Evolutionary conservation across 2,113 vertebrate species (phyloP), one percentile per base, ranked within the genome.

Genomic region (Gymnocephalus cernua): DNA sequence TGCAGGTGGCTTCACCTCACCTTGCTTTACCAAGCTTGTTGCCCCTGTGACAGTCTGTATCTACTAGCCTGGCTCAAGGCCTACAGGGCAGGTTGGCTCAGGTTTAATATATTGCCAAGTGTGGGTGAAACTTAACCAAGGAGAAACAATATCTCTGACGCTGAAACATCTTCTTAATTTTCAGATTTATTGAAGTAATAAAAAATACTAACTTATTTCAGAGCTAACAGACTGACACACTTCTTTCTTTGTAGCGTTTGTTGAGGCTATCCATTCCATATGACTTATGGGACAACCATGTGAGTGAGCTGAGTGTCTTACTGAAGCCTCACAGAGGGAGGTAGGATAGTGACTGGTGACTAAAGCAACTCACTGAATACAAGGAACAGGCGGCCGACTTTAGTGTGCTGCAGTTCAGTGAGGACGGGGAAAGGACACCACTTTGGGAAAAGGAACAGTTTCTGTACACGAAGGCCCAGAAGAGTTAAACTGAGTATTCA

Each of bases 191-290:
- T 65, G 1, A 74, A 81, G 72, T 72, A 91, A 92, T 91, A 90
- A 93, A 41, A 91, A 84, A 77, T 32, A 59, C 19, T 16, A 44
- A 85, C 27, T 62, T 54, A 86, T 74, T 63, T 79, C 67, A 90
- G 77, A 86, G 83, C 54, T 59, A 85, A 87, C 79, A 65, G 83
- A 80, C 75, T 86, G 65, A 82, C 9, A 62, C 79, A 83, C 75
- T 79, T 91, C 81, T 91, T 89, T 91, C 64, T 90, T 89, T 89
- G 74, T 73, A 80, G 79, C 29, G 57, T 85, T 89, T 82, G 59
- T 62, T 64, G 69, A 89, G 62, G 80, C 86, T 74, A 90, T 91
- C 83, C 82, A 91, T 91, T 94, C 89, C 92, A 86, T 27, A 69
- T 19, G 79, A 80, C 44, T 69, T 80, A 61, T 71, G 77, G 72